Evolutionary conservation across 1,140 invertebrate species (phyloP).

Genomic region (Diachasmimorpha longicaudata): DNA sequence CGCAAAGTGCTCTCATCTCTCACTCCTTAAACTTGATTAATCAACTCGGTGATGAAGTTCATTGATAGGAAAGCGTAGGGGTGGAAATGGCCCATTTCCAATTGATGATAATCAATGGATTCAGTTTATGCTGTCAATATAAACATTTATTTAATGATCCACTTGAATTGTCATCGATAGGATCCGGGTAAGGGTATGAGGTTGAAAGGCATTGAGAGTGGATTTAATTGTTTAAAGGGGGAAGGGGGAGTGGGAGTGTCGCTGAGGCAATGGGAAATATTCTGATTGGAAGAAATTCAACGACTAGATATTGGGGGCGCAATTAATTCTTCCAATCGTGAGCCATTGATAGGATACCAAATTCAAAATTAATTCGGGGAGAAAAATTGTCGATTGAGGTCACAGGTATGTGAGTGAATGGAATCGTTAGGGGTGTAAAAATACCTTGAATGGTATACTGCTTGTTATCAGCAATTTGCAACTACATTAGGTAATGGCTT

Average conservation of each 20-base stretch:
- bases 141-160: not conserved
- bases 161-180: not conserved
- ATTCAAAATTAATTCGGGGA: no score
- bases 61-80: not conserved
- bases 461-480: no score
- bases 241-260: no score
- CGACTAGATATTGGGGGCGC: not conserved
- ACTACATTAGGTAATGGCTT: no score
- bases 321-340: not conserved
- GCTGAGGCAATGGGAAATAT: not conserved
- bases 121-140: not conserved
- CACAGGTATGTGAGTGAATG: no score
- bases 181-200: not conserved
- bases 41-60: slow-evolving; percentile 3
- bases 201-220: not conserved
- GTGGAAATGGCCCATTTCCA: not conserved
- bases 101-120: not conserved
- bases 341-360: no score
- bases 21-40: not conserved
- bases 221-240: not conserved
- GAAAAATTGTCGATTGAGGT: no score
- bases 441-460: no score
- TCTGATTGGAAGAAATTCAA: not conserved
- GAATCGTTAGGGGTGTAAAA: no score
- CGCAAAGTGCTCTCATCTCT: not conserved